Base-by-base conservation (phyloP, 2,113 vertebrate species). In the Mus spicilegus region DNA sequence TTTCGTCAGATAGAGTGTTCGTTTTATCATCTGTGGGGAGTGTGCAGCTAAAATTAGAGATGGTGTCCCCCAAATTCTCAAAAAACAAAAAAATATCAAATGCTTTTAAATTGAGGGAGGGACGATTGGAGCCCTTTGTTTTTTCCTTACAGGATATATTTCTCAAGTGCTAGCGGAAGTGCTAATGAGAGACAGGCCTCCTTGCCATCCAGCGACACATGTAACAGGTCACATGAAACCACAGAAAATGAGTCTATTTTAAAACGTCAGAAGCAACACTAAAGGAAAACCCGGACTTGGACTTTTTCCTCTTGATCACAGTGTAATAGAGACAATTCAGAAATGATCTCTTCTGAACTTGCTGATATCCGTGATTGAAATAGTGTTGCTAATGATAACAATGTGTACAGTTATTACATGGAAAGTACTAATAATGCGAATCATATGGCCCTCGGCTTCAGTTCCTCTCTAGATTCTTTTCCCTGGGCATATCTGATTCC, bases 101-200 rank as follows among this genome's bases (percentile, higher is more conserved):
- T 87, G 92, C 90, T 86, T 95, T 94, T n/a, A 92, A 97, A 97
- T 95, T 69, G 22, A 51, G 30, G 11, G 65, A 24, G 82, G 33
- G 20, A 14, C 22, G 5, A 49, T 70, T 96, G 39, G 61, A 49
- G 49, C 49, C 49, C 49, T 49, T 49, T 42, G 42, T 42, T 42
- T 42, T 42, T 42, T 42, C 94, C 54, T 63, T 65, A 76, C 36
- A 95, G 94, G 96, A 95, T 97, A 95, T 96, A 97, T 97, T 97
- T 97, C 97, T 97, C 93, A 95, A 97, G 95, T 94, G 82, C 95
- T 91, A 95, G 69, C 90, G 97, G 97, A 98, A 98, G 95, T 96
- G 95, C 97, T 97, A 97, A 98, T 97, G 97, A 97, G 92, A 98
- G 95, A 96, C 97, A 98, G 97, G 97, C 97, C 95, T 98, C 70